Conservation (phyloP, 2,797 vertebrate species). For the Agapornis canus region DNA sequence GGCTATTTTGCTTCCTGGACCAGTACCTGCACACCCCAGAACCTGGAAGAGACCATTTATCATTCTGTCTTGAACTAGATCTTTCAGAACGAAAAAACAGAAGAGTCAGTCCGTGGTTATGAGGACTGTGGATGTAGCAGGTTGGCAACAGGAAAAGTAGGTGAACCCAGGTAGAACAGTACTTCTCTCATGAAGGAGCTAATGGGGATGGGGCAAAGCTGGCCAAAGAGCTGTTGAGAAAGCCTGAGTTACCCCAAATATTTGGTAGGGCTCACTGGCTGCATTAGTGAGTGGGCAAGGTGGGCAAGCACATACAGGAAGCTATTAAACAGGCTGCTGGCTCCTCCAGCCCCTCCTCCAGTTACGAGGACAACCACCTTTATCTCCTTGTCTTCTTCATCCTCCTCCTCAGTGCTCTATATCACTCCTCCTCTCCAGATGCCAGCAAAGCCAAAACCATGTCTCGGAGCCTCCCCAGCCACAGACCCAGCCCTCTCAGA, state of each 20-base stretch:
- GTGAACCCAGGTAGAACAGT: not conserved
- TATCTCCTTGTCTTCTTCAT: not conserved
- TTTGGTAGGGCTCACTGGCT: not conserved
- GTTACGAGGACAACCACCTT: not conserved
- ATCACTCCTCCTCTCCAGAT: not conserved
- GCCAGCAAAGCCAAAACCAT: not conserved
- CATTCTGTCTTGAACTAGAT: not conserved
- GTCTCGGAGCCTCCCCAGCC: not conserved
- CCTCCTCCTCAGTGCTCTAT: not conserved
- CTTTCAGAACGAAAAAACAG: not conserved
- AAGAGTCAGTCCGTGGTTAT: not conserved
- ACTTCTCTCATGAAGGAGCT: not conserved
- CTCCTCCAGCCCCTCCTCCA: not conserved
- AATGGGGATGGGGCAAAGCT: not conserved
- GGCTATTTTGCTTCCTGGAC: not conserved
- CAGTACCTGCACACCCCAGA: not conserved
- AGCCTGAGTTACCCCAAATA: not conserved
- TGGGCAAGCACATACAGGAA: fast-evolving
- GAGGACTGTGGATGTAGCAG: not conserved
- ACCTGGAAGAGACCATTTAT: fast-evolving
- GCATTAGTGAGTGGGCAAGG: not conserved
- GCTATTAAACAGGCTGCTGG: not conserved
- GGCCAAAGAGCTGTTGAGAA: not conserved
- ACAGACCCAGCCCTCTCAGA: not conserved
- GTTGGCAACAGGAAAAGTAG: not conserved